phyloP scores from a whole-genome alignment of 2,113 vertebrate species.

The Sturnira hondurensis region DNA sequence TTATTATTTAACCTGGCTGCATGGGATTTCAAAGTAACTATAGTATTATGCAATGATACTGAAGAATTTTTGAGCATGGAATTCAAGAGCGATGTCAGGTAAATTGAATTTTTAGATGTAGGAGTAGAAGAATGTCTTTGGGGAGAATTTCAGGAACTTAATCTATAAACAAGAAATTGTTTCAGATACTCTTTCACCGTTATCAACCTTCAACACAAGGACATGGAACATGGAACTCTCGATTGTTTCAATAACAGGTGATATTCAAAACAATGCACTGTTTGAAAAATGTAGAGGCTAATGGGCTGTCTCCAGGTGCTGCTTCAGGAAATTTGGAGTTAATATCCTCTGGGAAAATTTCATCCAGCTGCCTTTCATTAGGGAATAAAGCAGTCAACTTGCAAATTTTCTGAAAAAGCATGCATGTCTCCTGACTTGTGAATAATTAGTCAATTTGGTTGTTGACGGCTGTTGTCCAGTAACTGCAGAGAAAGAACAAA shows the following conservation, averaged over 20 bases:
- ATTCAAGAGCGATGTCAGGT: neutral
- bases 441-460: slow-evolving; percentile 48
- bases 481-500: slow-evolving; percentile 19
- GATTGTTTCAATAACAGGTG: slow-evolving; percentile 9
- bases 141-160: neutral
- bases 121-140: neutral
- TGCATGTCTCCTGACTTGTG: slow-evolving; percentile 12
- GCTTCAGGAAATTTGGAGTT: slow-evolving; percentile 34
- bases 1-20: neutral
- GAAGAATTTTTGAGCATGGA: neutral
- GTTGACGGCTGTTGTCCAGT: neutral
- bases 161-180: neutral
- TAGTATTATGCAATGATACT: neutral
- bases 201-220: neutral
- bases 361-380: slow-evolving; percentile 58
- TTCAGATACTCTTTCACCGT: neutral
- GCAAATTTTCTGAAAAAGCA: slow-evolving; percentile 40
- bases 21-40: neutral
- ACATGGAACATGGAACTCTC: neutral
- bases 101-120: neutral
- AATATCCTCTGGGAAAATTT: slow-evolving; percentile 36
- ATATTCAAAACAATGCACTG: slow-evolving; percentile 34
- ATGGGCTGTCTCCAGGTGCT: slow-evolving; percentile 11
- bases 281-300: slow-evolving; percentile 33
- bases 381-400: slow-evolving; percentile 30